Evolutionary conservation across 64 coral and sea anemone genomes (phyloP), one percentile per base, ranked within the genome.

Genomic region (Pocillopora verrucosa): DNA sequence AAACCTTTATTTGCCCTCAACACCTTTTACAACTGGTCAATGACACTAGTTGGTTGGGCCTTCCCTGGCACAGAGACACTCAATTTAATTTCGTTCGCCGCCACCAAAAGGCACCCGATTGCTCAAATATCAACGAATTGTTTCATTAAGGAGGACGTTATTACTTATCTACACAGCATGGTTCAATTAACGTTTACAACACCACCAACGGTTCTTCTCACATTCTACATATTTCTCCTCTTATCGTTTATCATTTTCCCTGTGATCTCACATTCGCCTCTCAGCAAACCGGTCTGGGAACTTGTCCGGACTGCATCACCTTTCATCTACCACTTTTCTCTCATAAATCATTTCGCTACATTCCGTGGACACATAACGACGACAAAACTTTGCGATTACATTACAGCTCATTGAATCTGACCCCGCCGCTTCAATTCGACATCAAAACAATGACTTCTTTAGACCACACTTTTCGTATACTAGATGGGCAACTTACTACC

Each of bases 351-450:
- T 72, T 86, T 58, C 83, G 19, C 13, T 86, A 86, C 35, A 38
- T 86, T 0, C 69, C 65, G 1, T 86, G 83, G 83, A 64, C 41
- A 19, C 15, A 16, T 56, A 36, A 58, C 16, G 16, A 86, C 24
- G 2, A 69, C 41, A n/a, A 36, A 30, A 65, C 72, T 16, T 30
- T 86, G 14, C 10, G 58, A 10, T 62, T 88, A 75, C 83, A 86
- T 15, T 72, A 86, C n/a, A 72, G 72, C 16, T 86, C 83, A 36
- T 56, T 86, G 51, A 86, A 73, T 10, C 69, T 86, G 17, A 51
- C 22, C 10, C 83, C 83, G 13, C 83, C 83, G 22, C 17, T 86
- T 9, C 1, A 38, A 1, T 64, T 86, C 10, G 60, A 86, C 25
- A 69, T 26, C 11, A 56, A 35, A 14, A 86, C 83, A 0, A 13